Percentiles rank a stretch among this genome's conserved stretches.
Evolutionary conservation across 2,888 invertebrate genomes (phyloP).

Genomic region (Cosmorhoe ocellata): DNA sequence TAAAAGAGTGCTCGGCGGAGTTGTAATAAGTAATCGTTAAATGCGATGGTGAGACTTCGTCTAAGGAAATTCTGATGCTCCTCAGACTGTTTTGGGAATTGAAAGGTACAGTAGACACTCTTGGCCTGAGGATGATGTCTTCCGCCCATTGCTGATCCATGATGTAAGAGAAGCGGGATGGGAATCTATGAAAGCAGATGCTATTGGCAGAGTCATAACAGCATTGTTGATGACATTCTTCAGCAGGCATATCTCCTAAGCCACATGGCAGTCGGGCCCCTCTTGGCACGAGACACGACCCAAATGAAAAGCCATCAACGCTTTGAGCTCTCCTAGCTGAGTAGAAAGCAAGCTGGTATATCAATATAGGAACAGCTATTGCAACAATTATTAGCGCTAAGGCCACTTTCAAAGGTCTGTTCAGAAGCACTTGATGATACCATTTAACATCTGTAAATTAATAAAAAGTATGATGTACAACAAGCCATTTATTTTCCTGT

Average conservation of each 20-base stretch:
- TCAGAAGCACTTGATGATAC: conserved; percentile 65
- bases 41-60: conserved; percentile 65
- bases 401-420: conserved; percentile 58
- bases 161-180: conserved; percentile 77
- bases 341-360: conserved; percentile 60
- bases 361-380: conserved; percentile 54
- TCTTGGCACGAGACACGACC: conserved; percentile 63
- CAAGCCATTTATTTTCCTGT: too few relatives aligned
- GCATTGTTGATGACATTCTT: conserved; percentile 71
- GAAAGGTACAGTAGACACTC: conserved; percentile 60
- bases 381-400: conserved; percentile 45
- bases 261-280: conserved; percentile 63
- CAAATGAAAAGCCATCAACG: conserved; percentile 64
- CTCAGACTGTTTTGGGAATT: conserved; percentile 47
- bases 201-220: conserved; percentile 70
- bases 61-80: conserved; percentile 55
- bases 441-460: conserved; percentile 64
- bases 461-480: background rate
- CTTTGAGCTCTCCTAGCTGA: conserved; percentile 50
- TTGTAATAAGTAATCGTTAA: conserved; percentile 62
- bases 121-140: conserved; percentile 52
- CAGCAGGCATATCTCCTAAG: conserved; percentile 46
- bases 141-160: conserved; percentile 60
- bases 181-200: conserved; percentile 79
- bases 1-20: conserved; percentile 37